These are phyloP conservation scores for Tachina fera DNA, from an alignment of 2,888 invertebrate species.

Conservation along the genomic window DNA sequence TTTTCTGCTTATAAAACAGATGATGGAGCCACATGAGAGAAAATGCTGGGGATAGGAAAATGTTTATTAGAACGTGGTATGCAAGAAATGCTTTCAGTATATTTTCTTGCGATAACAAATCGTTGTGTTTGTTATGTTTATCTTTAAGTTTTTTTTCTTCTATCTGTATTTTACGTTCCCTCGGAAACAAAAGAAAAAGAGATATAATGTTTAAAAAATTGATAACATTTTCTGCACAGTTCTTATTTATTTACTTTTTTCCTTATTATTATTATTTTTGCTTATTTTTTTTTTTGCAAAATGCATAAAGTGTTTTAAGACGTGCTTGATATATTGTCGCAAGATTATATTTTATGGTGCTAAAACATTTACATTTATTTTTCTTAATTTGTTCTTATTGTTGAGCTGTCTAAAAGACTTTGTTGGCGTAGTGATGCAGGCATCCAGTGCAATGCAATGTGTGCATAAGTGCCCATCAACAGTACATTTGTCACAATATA, in stretches of 20 bases:
- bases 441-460: conserved; percentile 39
- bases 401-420: conserved; percentile 5
- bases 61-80: conserved; percentile 27
- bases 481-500: conserved; percentile 52
- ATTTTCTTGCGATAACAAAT: conserved; percentile 57
- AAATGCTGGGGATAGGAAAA: conserved; percentile 25
- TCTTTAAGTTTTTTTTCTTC: conserved; percentile 28
- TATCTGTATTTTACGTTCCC: not conserved
- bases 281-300: conserved; percentile 31
- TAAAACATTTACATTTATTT: conserved; percentile 61
- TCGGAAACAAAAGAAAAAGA: conserved; percentile 51
- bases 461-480: conserved; percentile 55
- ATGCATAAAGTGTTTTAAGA: conserved; percentile 61
- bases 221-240: conserved; percentile 55
- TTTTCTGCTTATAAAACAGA: conserved; percentile 26
- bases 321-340: conserved; percentile 67
- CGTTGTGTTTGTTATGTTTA: conserved; percentile 34
- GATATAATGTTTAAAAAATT: conserved; percentile 45
- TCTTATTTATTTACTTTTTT: not conserved
- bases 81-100: conserved; percentile 34
- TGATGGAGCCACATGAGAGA: conserved; percentile 34
- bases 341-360: conserved; percentile 63
- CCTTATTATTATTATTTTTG: conserved; percentile 11
- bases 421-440: conserved; percentile 10
- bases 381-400: conserved; percentile 22